A percentile compares a stretch with the other conserved stretches of the same genome.
phyloP scores from a whole-genome alignment of 1,140 invertebrate genomes.

The Drosophila quadrilineata region DNA sequence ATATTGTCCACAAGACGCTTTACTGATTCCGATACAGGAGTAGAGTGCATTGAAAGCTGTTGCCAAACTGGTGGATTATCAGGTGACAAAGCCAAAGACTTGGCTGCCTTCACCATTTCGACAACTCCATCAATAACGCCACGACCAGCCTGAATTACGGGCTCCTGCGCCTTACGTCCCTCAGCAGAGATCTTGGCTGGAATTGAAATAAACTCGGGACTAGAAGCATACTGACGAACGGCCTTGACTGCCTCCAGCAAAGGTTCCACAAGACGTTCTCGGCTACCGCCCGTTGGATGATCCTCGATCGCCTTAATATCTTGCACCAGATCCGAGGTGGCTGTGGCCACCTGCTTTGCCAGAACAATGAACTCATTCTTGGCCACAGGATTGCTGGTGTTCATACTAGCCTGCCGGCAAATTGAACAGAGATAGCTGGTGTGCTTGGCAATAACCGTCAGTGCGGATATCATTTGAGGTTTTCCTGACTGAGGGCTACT shows the following conservation, averaged over 20 bases:
- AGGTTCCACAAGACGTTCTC: constrained; percentile 90
- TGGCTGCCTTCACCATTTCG: constrained; percentile 93
- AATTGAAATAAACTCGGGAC: constrained; percentile 95
- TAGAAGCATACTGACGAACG: constrained; percentile 95
- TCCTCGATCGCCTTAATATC: constrained; percentile 96
- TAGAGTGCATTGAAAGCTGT: constrained; percentile 94
- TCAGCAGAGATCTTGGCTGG: constrained; percentile 94
- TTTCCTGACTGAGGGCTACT: constrained; percentile 89
- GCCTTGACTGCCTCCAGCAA: constrained; percentile 95
- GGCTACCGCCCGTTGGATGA: constrained; percentile 87
- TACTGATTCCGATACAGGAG: constrained; percentile 97
- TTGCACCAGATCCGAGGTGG: constrained; percentile 96
- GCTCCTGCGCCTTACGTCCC: constrained; percentile 90
- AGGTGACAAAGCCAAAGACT: constrained; percentile 93
- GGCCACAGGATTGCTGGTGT: constrained; percentile 95
- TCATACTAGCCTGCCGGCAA: constrained; percentile 95
- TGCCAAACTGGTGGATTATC: constrained; percentile 97
- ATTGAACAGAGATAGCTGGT: constrained; percentile 97
- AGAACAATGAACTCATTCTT: constrained; percentile 98
- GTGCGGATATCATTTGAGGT: constrained; percentile 93
- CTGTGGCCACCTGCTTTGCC: constrained; percentile 98
- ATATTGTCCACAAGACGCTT: constrained; percentile 96
- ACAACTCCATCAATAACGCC: constrained; percentile 84
- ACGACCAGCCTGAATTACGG: constrained; percentile 92
- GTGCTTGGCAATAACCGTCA: constrained; percentile 97